Conservation (phyloP, 2,888 invertebrate species). For the Yponomeuta cagnagella region DNA sequence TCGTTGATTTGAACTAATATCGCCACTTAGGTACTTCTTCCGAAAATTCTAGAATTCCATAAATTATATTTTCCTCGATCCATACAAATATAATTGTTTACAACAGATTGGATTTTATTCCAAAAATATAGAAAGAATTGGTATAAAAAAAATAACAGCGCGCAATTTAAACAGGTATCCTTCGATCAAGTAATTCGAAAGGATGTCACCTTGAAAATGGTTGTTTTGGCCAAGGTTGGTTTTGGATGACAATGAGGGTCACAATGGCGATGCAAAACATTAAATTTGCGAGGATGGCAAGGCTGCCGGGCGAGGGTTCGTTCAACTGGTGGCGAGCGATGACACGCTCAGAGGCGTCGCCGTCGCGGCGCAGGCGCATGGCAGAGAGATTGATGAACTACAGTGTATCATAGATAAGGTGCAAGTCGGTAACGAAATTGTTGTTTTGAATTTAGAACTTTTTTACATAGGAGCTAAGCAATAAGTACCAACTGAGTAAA, state of each 20-base stretch:
- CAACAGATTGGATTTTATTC: too few species aligned
- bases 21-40: too few species aligned
- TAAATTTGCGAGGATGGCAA: constrained; percentile 65
- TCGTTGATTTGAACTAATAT: too few species aligned
- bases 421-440: not conserved
- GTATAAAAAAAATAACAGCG: too few species aligned
- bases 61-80: too few species aligned
- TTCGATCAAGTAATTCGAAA: not conserved
- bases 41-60: too few species aligned
- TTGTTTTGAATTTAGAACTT: not conserved
- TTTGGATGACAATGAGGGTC: not conserved
- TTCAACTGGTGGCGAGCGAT: constrained; percentile 75
- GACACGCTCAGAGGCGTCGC: constrained; percentile 55
- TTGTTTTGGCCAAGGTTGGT: not conserved
- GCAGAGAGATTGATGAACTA: constrained; percentile 3
- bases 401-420: not conserved
- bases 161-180: too few species aligned
- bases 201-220: not conserved
- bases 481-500: too few species aligned
- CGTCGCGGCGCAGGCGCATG: constrained; percentile 36
- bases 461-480: too few species aligned
- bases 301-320: constrained; percentile 72
- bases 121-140: too few species aligned
- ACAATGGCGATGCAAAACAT: constrained; percentile 73
- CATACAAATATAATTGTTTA: too few species aligned